These are phyloP conservation scores for Tinea trinotella DNA, from an alignment of 2,888 invertebrate species.

Conservation along the genomic window DNA sequence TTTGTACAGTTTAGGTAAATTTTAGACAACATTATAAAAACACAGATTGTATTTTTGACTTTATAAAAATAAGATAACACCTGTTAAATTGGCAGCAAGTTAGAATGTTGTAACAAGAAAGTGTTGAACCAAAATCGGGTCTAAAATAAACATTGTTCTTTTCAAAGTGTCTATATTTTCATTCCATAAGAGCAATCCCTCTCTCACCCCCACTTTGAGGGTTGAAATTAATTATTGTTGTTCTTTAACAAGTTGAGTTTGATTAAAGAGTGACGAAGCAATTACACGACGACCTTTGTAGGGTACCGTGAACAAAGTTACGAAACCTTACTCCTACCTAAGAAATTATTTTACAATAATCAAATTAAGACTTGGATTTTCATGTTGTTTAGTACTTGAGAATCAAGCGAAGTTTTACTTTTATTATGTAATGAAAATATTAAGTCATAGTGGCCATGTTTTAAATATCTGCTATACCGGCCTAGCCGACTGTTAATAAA, in stretches of 20 bases:
- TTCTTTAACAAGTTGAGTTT: conserved; percentile 15
- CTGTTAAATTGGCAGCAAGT: no score
- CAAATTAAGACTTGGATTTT: not conserved
- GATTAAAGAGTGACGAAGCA: conserved; percentile 17
- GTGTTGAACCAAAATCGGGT: not conserved
- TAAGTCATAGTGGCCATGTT: no score
- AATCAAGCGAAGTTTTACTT: no score
- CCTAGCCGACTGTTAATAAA: no score
- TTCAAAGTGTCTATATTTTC: not conserved
- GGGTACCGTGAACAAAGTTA: conserved; percentile 3
- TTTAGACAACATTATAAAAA: no score
- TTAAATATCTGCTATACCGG: no score
- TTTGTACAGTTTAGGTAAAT: no score
- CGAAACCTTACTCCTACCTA: not conserved
- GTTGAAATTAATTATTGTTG: conserved; percentile 14
- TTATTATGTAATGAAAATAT: no score
- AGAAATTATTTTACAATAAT: not conserved
- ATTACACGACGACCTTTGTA: not conserved
- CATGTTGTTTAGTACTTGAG: no score
- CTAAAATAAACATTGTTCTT: not conserved
- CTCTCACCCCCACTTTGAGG: not conserved
- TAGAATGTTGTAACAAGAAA: not conserved
- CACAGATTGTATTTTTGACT: no score
- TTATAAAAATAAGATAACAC: no score
- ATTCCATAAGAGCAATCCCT: conserved; percentile 11